Conservation (phyloP, 2,888 invertebrate species). For the Pterostichus niger region DNA sequence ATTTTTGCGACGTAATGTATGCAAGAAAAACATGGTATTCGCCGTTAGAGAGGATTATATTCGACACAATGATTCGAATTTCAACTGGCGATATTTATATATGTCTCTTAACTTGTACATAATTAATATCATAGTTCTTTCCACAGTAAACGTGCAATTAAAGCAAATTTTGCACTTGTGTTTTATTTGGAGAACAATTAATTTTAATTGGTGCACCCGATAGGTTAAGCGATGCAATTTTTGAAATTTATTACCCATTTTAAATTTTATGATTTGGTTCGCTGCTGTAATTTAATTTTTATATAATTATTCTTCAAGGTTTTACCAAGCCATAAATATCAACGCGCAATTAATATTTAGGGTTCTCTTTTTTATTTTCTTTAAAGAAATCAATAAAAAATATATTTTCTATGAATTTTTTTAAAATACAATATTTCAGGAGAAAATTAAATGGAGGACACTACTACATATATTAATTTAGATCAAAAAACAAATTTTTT, state of each 20-base stretch:
- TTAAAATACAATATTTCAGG: no score
- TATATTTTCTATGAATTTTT: no score
- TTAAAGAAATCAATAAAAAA: no score
- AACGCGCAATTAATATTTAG: no score
- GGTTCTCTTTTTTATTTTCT: no score
- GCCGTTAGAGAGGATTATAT: constrained; percentile 13
- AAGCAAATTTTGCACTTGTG: neutral
- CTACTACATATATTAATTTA: no score
- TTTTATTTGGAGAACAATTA: constrained; percentile 8
- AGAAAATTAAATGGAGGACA: no score
- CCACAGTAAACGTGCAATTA: neutral
- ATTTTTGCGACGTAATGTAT: neutral
- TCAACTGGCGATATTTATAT: constrained; percentile 14
- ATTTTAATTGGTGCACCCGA: constrained; percentile 2
- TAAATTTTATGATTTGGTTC: neutral
- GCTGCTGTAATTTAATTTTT: no score
- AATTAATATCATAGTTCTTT: neutral
- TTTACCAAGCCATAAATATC: no score
- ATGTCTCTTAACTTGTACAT: neutral
- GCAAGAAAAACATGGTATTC: constrained; percentile 32
- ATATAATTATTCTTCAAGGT: no score
- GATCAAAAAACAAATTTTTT: no score
- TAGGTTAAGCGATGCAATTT: neutral
- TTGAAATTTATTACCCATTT: neutral
- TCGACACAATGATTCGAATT: neutral